A percentile compares a stretch with the other conserved stretches of the same genome.
These are phyloP conservation scores for Drosophila kokeensis DNA, from an alignment of 2,888 invertebrate genomes.

Conservation along the genomic window DNA sequence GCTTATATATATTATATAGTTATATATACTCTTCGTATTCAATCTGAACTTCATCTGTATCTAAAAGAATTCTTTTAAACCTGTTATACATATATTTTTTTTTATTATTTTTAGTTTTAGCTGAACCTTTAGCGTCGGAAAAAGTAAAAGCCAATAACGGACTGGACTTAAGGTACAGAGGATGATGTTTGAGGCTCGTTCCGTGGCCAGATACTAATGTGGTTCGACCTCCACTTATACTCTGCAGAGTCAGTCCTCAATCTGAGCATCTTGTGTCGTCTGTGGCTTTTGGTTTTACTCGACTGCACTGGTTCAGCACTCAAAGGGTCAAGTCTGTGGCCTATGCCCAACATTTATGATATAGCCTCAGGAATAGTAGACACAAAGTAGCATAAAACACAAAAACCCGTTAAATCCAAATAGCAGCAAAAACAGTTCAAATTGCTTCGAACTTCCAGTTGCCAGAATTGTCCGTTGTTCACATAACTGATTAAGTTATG, in stretches of 20 bases:
- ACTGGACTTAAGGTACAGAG: neutral
- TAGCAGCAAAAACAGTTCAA: neutral
- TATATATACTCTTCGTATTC: constrained; percentile 2
- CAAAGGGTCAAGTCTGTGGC: neutral
- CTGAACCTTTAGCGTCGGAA: neutral
- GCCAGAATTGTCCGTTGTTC: too few relatives aligned
- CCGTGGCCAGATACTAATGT: neutral
- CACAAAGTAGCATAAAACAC: neutral
- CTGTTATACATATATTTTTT: neutral
- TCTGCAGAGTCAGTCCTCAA: neutral
- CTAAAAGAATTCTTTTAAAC: neutral
- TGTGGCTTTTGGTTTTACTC: neutral
- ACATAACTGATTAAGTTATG: neutral
- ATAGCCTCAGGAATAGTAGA: neutral
- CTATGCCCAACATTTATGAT: neutral
- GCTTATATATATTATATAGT: constrained; percentile 1
- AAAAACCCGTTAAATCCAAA: neutral
- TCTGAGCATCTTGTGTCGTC: neutral
- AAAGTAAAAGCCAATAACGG: neutral
- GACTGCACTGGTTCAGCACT: neutral
- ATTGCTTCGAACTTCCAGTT: neutral
- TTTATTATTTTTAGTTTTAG: neutral
- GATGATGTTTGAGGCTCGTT: neutral
- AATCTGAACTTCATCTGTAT: neutral
- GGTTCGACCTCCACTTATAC: neutral